Evolutionary conservation across 2,888 invertebrate species (phyloP).

Genomic region (Rhagonycha lutea): DNA sequence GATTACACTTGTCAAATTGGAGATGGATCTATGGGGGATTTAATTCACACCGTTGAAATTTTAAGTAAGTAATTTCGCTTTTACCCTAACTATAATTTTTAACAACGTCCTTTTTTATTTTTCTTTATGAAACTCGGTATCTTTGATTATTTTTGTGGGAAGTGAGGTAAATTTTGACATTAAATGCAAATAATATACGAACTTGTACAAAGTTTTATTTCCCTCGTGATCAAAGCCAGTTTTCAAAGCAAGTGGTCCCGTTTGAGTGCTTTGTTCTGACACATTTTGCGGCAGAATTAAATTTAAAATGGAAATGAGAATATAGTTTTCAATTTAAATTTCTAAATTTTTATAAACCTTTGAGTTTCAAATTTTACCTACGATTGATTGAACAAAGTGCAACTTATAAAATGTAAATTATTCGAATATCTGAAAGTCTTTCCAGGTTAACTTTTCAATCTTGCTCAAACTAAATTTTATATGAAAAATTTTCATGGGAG

Average conservation of each 20-base stretch:
- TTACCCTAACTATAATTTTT: not conserved
- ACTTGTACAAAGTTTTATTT: slow-evolving; percentile 29
- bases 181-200: slow-evolving; percentile 31
- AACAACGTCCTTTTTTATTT: not conserved
- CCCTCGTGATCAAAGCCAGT: slow-evolving; percentile 29
- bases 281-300: slow-evolving; percentile 30
- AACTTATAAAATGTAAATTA: not conserved
- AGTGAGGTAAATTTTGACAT: slow-evolving; percentile 29
- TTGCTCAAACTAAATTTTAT: not conserved
- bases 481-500: not conserved
- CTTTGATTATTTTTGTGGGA: slow-evolving; percentile 25
- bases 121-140: slow-evolving; percentile 6
- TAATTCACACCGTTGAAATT: slow-evolving; percentile 62
- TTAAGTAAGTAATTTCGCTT: slow-evolving; percentile 52
- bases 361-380: not conserved
- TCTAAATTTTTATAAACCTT: not conserved
- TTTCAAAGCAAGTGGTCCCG: slow-evolving; percentile 29
- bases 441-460: not conserved
- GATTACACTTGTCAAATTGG: slow-evolving; percentile 63
- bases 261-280: slow-evolving; percentile 30
- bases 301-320: slow-evolving; percentile 31
- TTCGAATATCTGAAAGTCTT: not conserved
- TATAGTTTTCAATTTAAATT: slow-evolving; percentile 29
- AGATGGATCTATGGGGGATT: slow-evolving; percentile 59
- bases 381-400: not conserved